Base-by-base conservation (phyloP, 2,888 invertebrate genomes). In the Agonopterix arenella region DNA sequence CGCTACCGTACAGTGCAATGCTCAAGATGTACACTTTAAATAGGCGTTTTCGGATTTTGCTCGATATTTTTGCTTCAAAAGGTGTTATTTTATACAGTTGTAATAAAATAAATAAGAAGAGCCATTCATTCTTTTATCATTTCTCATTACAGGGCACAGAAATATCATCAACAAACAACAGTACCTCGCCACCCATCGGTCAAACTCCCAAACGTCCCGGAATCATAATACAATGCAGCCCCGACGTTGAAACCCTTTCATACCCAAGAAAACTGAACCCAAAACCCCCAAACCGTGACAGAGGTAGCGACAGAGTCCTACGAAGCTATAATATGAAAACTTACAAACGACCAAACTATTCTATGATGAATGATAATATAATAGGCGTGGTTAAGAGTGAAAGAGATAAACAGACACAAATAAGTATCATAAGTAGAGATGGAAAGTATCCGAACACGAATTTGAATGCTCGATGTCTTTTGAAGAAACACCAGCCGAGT, bases 301-400 rank as follows among this genome's bases (percentile, higher is more conserved):
- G 10, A n/a, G 40, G 56, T 0, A 75, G 76, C 46, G 80, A 79
- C 48, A 57, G 82, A 55, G 73, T 82, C 0, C 57, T 85, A 2
- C 64, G 83, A 8, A 84, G 83, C 55, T 81, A 59, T 47, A 68
- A 62, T 45, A 36, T 60, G 9, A 72, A 64, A 52, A 45, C 50
- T 43, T 47, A 57, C 36, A 55, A 57, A 45, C 54, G 58, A 48
- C 53, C 67, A 0, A 67, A 65, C 44, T 69, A 68, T 52, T 63
- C 60, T 8, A 42, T 63, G 7, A 36, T 56, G 4, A 61, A 57
- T 11, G 56, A 61, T 18, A 50, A 55, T 10, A 44, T 64, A 0
- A 13, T 61, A 1, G 61, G 47, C 42, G 48, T 61, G 0, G 49
- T 64, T 16, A 58, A 61, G 13, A 49, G 57, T 50, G 51, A 57